These are phyloP conservation scores for Chrysolina americana DNA, from an alignment of 2,888 invertebrate species.

Conservation along the genomic window DNA sequence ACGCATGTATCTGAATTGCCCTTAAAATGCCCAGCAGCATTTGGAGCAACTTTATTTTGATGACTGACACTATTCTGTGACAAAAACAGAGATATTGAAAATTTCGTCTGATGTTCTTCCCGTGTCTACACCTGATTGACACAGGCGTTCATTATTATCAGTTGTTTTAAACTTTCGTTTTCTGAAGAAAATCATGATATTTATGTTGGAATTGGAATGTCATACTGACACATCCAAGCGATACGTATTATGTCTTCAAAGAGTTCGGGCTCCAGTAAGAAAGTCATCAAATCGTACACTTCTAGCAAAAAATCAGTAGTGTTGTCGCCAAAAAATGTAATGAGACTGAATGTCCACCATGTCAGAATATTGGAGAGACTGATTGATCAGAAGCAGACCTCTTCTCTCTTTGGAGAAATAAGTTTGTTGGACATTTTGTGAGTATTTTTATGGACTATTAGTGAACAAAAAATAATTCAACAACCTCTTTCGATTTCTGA, in stretches of 20 bases:
- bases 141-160: too few species aligned
- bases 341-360: slow-evolving; percentile 46
- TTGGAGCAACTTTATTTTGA: too few species aligned
- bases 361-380: slow-evolving; percentile 43
- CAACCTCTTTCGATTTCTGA: too few species aligned
- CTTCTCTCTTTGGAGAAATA: slow-evolving; percentile 51
- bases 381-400: slow-evolving; percentile 38
- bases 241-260: not conserved
- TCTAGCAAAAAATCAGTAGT: slow-evolving; percentile 37
- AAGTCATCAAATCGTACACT: slow-evolving; percentile 3
- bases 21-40: too few species aligned
- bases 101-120: too few species aligned
- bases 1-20: too few species aligned
- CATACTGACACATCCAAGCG: not conserved
- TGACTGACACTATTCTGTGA: too few species aligned
- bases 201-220: not conserved
- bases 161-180: not conserved
- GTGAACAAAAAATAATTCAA: too few species aligned
- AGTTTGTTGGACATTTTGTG: slow-evolving; percentile 48
- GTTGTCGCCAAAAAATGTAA: slow-evolving; percentile 49
- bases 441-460: slow-evolving; percentile 25
- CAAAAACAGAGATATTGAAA: too few species aligned
- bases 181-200: too few species aligned
- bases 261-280: slow-evolving; percentile 19
- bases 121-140: too few species aligned